phyloP scores from a whole-genome alignment of 2,888 invertebrate species.

The Cryptosula pallasiana region DNA sequence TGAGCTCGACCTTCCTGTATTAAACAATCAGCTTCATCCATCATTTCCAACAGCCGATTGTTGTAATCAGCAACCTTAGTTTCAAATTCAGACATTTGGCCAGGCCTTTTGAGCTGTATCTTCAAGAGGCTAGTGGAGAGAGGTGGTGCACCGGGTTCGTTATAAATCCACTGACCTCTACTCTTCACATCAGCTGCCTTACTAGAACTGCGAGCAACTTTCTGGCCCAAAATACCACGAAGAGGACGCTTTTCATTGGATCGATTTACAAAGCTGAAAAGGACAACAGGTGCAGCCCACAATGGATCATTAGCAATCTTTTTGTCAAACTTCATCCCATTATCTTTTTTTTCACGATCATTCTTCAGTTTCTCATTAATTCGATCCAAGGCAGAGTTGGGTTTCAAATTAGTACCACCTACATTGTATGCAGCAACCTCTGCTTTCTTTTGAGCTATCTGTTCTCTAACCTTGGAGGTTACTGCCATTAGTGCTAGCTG shows the following conservation, averaged over 20 bases:
- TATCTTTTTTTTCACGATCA: not conserved
- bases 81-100: not conserved
- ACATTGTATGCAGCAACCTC: not conserved
- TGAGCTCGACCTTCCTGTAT: not conserved
- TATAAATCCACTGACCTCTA: conserved; percentile 6
- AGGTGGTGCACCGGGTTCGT: not conserved
- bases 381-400: not conserved
- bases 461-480: not conserved
- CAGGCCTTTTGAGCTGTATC: not conserved
- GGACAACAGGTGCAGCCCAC: not conserved
- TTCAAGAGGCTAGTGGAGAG: not conserved
- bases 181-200: not conserved
- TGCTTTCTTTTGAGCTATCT: not conserved
- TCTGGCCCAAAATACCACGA: not conserved
- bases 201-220: not conserved
- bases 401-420: too few relatives aligned
- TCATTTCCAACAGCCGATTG: not conserved
- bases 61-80: conserved; percentile 17
- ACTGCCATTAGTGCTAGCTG: conserved; percentile 18
- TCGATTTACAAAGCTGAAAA: conserved; percentile 18
- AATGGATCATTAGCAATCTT: not conserved
- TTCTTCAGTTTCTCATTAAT: conserved; percentile 15
- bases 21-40: not conserved
- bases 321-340: not conserved
- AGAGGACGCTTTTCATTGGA: not conserved